These are phyloP conservation scores for Dunckerocampus dactyliophorus DNA, from an alignment of 2,113 vertebrate genomes.

Conservation along the genomic window DNA sequence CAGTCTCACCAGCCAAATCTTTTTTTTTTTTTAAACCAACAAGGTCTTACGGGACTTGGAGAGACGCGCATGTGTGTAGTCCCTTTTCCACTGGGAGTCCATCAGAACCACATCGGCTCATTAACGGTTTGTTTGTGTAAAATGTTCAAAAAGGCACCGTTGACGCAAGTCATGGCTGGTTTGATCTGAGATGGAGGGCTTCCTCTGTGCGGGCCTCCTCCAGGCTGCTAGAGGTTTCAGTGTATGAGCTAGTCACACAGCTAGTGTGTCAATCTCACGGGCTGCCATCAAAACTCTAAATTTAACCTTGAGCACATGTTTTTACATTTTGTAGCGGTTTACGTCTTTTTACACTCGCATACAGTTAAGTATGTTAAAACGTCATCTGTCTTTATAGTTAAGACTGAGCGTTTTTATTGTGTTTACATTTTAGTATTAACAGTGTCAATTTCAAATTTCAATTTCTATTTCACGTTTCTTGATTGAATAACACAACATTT, in stretches of 20 bases:
- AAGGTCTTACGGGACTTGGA: constrained; percentile 45
- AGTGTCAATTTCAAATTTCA: no score
- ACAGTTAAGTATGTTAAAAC: no score
- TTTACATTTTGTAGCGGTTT: no score
- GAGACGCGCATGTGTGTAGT: constrained; percentile 42
- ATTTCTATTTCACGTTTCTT: no score
- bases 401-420: no score
- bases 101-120: constrained; percentile 46
- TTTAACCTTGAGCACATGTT: no score
- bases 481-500: no score
- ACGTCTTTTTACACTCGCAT: no score
- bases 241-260: constrained; percentile 29
- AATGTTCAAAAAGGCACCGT: constrained; percentile 63
- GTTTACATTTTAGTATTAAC: no score
- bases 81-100: constrained; percentile 53
- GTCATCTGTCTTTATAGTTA: no score
- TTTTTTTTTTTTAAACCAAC: constrained; percentile 33
- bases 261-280: constrained; percentile 33
- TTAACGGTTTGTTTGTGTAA: constrained; percentile 70
- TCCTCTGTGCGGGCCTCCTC: constrained; percentile 36
- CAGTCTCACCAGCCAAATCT: constrained; percentile 33
- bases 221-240: constrained; percentile 16
- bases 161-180: constrained; percentile 65
- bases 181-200: constrained; percentile 71
- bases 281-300: not conserved